Evolutionary conservation across 30 jellyfish, hydroid and myxozoan genomes (phyloP), one percentile per base, ranked within the genome.

Genomic region (Mastigias papua): DNA sequence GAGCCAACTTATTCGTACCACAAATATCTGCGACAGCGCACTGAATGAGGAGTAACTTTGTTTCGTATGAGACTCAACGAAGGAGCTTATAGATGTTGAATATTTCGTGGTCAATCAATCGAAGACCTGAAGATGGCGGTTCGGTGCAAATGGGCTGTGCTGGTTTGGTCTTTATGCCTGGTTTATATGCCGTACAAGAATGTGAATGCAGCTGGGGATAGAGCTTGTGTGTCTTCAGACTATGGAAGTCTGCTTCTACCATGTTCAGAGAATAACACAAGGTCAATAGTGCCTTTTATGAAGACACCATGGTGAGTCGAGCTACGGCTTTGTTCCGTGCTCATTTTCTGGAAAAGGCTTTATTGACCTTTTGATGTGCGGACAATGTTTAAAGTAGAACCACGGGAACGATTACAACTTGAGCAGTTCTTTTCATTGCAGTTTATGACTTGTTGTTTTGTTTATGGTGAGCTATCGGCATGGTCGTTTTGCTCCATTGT

Each of bases 201-300:
- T 34, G 63, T 48, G 1, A 27, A 21, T 20, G 68, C 33, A 2
- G 58, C 1, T 15, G 57, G 17, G 16, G 34, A 48, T 19, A 74
- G 61, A 23, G 82, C 82, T 0, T 85, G 94, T 48, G 23, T 21
- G 23, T 2, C 86, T 2, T 42, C 76, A 33, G 88, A 85, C 69
- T 85, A 64, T 85, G 94, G 83, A 34, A 37, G 65, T 15, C 66
- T 72, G 37, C 88, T 73, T 63, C 57, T 73, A 22, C 88, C 84
- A 23, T 85, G 94, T 31, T 51, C 78, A 21, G 94, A 27, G 46
- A 73, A 85, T 75, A 85, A 62, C 61, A 85, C 94, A 71, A 68
- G 94, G 31, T 73, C 94, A 61, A 85, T 85, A 51, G 87, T 85
- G 81, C 88, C 88, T 22, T 85, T 50, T 48, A 34, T 85, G 87